Percentiles rank a stretch among this genome's conserved stretches.
These are phyloP conservation scores for Merops nubicus DNA, from an alignment of 2,113 vertebrate genomes.

Conservation along the genomic window DNA sequence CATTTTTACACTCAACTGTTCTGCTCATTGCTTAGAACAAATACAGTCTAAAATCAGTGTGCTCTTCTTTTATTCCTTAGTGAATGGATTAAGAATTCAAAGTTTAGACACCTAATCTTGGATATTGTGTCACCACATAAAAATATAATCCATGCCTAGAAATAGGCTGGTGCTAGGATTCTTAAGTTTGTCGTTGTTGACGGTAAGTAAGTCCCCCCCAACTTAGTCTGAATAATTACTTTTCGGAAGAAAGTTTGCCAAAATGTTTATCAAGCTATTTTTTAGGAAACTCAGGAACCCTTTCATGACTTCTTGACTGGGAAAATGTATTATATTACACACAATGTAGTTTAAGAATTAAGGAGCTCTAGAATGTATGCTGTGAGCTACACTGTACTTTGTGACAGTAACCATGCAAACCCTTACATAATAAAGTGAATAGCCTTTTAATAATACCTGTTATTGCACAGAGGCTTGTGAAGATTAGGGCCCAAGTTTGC, in stretches of 20 bases:
- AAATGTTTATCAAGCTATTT: not conserved
- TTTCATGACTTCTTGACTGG: not conserved
- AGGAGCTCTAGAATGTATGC: not conserved
- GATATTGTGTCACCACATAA: not conserved
- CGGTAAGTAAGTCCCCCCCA: not conserved
- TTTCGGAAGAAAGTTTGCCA: not conserved
- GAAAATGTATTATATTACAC: not conserved
- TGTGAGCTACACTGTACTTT: not conserved
- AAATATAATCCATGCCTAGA: not conserved
- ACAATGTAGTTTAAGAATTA: not conserved
- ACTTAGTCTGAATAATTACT: not conserved
- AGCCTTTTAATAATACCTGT: not conserved
- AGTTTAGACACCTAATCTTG: constrained; percentile 6
- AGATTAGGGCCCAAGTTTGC: not conserved
- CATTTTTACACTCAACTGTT: not conserved
- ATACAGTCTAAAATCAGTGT: constrained; percentile 15
- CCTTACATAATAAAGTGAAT: not conserved
- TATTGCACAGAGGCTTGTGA: not conserved
- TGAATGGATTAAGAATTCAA: constrained; percentile 3
- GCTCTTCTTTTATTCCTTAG: not conserved
- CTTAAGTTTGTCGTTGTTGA: not conserved
- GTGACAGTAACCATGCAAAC: not conserved
- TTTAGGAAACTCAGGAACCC: not conserved
- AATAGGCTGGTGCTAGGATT: not conserved
- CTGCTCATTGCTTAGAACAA: not conserved